Evolutionary conservation across 2,113 vertebrate genomes (phyloP).

Genomic region (Entomyzon cyanotis): DNA sequence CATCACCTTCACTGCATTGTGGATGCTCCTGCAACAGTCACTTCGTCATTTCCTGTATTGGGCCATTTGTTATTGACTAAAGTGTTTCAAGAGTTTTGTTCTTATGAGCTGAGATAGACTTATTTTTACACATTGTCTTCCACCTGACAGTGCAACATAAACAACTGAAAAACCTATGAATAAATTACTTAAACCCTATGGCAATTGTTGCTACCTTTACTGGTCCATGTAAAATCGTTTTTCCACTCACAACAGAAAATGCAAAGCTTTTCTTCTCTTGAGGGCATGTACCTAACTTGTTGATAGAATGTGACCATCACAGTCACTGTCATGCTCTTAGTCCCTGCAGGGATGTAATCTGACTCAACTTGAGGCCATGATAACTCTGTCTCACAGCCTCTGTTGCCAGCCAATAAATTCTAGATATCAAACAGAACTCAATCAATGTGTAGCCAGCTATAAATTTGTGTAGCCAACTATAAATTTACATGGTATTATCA

Average conservation of each 20-base stretch:
- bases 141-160: background rate
- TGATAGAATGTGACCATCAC: constrained; percentile 6
- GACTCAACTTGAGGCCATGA: background rate
- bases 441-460: background rate
- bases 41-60: background rate
- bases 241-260: background rate
- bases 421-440: background rate
- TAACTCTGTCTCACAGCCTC: background rate
- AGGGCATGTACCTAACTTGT: background rate
- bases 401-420: background rate
- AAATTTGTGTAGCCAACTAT: background rate
- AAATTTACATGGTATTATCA: background rate
- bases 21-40: background rate
- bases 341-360: background rate
- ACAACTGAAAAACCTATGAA: background rate
- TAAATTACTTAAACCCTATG: constrained; percentile 3
- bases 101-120: background rate
- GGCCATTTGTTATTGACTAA: background rate
- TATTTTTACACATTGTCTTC: background rate
- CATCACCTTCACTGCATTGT: background rate
- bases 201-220: constrained; percentile 1
- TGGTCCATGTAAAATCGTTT: constrained; percentile 18
- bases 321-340: background rate
- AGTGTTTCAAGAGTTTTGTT: background rate
- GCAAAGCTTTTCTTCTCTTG: constrained; percentile 8